Evolutionary conservation across 1,140 invertebrate genomes (phyloP).

Genomic region (Melitaea cinxia): DNA sequence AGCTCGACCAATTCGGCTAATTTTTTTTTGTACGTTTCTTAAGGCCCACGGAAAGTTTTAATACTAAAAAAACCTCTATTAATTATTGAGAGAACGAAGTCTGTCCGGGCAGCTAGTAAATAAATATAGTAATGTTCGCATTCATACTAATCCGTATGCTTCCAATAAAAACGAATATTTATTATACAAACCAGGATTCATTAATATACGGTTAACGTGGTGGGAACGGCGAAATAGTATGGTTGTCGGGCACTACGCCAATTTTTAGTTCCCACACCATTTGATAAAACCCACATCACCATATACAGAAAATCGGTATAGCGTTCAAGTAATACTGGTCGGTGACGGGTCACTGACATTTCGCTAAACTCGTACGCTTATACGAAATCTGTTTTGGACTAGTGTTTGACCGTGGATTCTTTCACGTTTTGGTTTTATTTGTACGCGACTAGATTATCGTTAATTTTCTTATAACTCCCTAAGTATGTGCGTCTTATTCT

Average conservation of each 20-base stretch:
- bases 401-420: slow-evolving; percentile 10
- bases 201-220: slow-evolving; percentile 68
- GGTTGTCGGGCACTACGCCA: slow-evolving; percentile 57
- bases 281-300: slow-evolving; percentile 23
- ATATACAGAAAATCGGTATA: not conserved
- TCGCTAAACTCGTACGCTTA: slow-evolving; percentile 30
- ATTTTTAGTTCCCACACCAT: slow-evolving; percentile 52
- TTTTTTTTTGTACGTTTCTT: too few species aligned
- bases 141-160: slow-evolving; percentile 5
- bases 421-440: not conserved
- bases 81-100: too few species aligned
- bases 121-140: too few species aligned
- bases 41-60: too few species aligned
- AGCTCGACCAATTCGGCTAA: too few species aligned
- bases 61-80: too few species aligned
- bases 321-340: slow-evolving; percentile 41
- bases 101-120: too few species aligned
- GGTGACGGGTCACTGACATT: slow-evolving; percentile 35
- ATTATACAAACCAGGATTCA: slow-evolving; percentile 42
- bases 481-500: too few species aligned
- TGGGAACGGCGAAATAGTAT: slow-evolving; percentile 42
- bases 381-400: slow-evolving; percentile 28
- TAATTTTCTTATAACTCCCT: not conserved
- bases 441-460: not conserved
- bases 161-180: slow-evolving; percentile 15